Conservation (phyloP, 2,888 invertebrate genomes). For the Uloborus plumipes region DNA sequence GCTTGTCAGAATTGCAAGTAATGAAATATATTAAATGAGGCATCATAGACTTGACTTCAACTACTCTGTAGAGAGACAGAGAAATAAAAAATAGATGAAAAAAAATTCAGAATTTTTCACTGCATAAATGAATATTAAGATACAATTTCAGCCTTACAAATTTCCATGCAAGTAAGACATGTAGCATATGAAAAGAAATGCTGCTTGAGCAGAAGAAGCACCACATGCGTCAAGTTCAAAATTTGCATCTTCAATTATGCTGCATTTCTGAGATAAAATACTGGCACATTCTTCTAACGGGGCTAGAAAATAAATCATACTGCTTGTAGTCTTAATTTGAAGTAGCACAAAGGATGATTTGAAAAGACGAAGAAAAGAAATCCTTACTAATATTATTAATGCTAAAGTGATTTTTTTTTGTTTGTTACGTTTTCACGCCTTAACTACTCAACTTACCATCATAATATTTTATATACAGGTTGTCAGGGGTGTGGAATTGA, state of each 20-base stretch:
- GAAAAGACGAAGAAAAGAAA: too few relatives aligned
- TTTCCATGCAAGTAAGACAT: conserved; percentile 30
- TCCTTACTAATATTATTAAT: too few relatives aligned
- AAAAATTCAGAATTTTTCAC: neutral
- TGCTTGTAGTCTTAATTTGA: neutral
- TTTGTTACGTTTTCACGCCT: too few relatives aligned
- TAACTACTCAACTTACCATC: too few relatives aligned
- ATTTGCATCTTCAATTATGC: neutral
- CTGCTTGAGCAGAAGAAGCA: conserved; percentile 21
- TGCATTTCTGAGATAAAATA: conserved; percentile 37
- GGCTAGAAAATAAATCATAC: conserved; percentile 18
- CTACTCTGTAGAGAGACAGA: conserved; percentile 24
- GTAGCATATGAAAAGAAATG: conserved; percentile 44
- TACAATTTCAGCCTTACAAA: conserved; percentile 24
- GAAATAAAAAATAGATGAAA: neutral
- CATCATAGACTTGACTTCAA: conserved; percentile 21
- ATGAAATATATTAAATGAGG: conserved; percentile 52
- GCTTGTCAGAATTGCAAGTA: conserved; percentile 33
- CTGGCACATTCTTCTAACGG: conserved; percentile 31
- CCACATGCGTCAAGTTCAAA: neutral
- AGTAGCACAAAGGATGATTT: too few relatives aligned
- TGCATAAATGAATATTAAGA: conserved; percentile 12
- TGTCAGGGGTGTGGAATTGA: too few relatives aligned
- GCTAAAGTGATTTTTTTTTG: too few relatives aligned
- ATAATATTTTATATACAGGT: too few relatives aligned